Conservation (phyloP, 1,140 invertebrate genomes). For the Scaptomyza graminum region DNA sequence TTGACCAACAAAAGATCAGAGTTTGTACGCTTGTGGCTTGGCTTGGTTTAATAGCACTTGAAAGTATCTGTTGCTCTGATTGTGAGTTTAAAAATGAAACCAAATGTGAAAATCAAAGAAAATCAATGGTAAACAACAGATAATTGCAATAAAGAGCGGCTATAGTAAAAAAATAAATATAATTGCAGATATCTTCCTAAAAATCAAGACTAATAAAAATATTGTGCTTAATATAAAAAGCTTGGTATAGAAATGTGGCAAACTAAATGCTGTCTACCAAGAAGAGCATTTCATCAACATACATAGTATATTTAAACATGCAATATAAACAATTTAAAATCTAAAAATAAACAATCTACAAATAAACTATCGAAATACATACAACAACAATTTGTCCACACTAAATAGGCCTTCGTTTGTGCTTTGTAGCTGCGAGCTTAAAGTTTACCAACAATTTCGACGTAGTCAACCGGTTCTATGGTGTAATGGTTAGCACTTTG, state of each 20-base stretch:
- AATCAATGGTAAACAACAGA: neutral
- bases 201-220: no score
- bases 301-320: neutral
- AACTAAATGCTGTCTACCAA: neutral
- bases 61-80: constrained; percentile 9
- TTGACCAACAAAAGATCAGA: constrained; percentile 26
- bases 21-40: constrained; percentile 8
- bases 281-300: neutral
- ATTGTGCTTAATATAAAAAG: no score
- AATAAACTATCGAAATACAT: neutral
- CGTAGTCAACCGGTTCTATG: constrained; percentile 86
- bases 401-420: neutral
- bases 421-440: neutral
- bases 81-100: constrained; percentile 1
- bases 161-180: no score
- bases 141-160: neutral
- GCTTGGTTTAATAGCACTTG: neutral
- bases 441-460: neutral
- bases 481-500: constrained; percentile 96
- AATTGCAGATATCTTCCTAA: no score
- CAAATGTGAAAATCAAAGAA: neutral
- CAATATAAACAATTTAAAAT: neutral
- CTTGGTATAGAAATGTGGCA: neutral
- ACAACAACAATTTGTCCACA: constrained; percentile 1
- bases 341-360: constrained; percentile 2